Percentiles rank a stretch among this genome's conserved stretches.
These are phyloP conservation scores for Platynereis dumerilii DNA, from an alignment of 2,888 invertebrate genomes.

Conservation along the genomic window DNA sequence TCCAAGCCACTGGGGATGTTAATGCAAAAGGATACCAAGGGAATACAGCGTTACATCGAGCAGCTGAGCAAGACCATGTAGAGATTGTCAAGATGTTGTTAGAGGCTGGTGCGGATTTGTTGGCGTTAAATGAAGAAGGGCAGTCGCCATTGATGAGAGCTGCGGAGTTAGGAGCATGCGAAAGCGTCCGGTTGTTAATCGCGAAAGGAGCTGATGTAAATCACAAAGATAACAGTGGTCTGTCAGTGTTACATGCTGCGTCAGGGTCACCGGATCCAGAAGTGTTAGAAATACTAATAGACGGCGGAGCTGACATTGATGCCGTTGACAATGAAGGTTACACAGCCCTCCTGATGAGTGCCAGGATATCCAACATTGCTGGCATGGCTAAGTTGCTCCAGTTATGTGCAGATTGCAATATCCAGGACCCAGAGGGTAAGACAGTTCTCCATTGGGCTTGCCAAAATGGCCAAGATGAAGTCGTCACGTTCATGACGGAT, in stretches of 20 bases:
- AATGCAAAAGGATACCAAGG: constrained; percentile 18
- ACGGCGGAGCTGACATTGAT: constrained; percentile 8
- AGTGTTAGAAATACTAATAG: not conserved
- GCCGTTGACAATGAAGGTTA: constrained; percentile 19
- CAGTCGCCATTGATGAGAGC: not conserved
- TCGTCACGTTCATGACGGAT: not conserved
- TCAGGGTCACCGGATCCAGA: not conserved
- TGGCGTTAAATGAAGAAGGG: constrained; percentile 1
- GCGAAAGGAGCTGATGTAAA: not conserved
- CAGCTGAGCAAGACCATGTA: constrained; percentile 6
- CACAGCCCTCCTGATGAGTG: constrained; percentile 20
- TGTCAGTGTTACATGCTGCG: not conserved
- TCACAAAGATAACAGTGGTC: not conserved
- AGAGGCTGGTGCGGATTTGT: constrained; percentile 1
- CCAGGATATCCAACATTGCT: constrained; percentile 15
- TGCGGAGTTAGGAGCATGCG: not conserved
- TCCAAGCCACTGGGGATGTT: not conserved
- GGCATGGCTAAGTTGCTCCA: constrained; percentile 13
- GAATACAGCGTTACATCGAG: constrained; percentile 17
- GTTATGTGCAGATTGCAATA: constrained; percentile 18
- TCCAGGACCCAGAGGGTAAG: constrained; percentile 17
- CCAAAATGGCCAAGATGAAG: constrained; percentile 13
- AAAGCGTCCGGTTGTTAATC: not conserved
- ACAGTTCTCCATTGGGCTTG: constrained; percentile 26
- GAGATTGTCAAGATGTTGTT: constrained; percentile 10